These are phyloP conservation scores for Pipistrellus pipistrellus DNA, from an alignment of 2,797 vertebrate genomes.

Conservation along the genomic window DNA sequence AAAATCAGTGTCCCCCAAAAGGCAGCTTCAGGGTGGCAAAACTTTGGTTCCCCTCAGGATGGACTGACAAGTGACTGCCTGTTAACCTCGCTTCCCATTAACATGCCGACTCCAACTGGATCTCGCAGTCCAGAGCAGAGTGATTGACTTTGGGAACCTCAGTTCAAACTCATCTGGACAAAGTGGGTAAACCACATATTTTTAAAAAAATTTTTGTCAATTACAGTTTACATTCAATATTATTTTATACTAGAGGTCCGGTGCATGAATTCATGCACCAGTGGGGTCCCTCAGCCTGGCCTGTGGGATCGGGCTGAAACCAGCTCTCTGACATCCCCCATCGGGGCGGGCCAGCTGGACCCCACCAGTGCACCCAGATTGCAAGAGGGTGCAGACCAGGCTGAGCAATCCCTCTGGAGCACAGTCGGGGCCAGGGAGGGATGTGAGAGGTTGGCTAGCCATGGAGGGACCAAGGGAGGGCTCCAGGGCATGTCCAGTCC, in stretches of 20 bases:
- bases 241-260: neutral
- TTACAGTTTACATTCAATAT: neutral
- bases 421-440: no score
- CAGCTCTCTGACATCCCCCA: no score
- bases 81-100: neutral
- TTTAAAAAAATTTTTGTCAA: neutral
- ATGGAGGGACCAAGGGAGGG: no score
- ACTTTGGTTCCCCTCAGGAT: neutral
- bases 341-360: no score
- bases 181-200: neutral
- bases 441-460: no score
- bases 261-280: no score
- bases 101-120: neutral
- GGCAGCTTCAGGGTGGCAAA: neutral
- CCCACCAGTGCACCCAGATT: no score
- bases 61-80: neutral
- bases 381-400: no score
- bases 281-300: no score
- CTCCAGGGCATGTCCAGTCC: no score
- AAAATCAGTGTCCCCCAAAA: neutral
- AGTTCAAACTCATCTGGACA: slow-evolving; percentile 1
- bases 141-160: neutral
- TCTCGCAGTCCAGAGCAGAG: neutral
- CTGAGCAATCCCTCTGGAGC: no score
- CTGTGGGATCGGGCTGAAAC: no score